These are phyloP conservation scores for Nettapus auritus DNA, from an alignment of 2,113 vertebrate genomes.

Conservation along the genomic window DNA sequence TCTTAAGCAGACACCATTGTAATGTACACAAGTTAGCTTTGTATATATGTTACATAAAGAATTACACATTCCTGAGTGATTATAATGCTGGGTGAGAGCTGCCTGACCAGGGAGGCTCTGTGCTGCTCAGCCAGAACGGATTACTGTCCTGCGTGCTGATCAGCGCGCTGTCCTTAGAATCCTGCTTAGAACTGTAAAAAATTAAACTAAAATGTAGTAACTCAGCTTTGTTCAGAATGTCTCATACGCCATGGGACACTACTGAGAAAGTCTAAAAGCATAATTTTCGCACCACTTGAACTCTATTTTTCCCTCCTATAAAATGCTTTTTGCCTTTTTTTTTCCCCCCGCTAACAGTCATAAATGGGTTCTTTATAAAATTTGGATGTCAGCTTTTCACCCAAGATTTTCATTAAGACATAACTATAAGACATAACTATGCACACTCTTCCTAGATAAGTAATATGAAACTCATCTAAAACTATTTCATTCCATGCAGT, in stretches of 20 bases:
- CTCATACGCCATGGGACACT: not conserved
- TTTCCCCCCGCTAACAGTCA: not conserved
- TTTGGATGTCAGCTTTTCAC: not conserved
- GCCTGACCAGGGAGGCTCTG: not conserved
- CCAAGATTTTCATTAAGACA: not conserved
- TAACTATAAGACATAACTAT: not conserved
- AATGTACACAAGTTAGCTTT: not conserved
- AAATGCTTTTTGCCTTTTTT: not conserved
- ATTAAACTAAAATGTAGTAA: not conserved
- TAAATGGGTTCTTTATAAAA: not conserved
- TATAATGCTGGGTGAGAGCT: not conserved
- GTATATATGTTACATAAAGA: not conserved
- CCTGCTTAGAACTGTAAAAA: not conserved
- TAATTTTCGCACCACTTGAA: not conserved
- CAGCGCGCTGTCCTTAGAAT: not conserved
- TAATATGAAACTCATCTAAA: not conserved
- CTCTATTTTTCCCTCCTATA: not conserved
- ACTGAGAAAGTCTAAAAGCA: not conserved
- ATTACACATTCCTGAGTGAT: not conserved
- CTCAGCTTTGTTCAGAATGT: not conserved
- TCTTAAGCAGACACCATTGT: not conserved
- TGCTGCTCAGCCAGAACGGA: not conserved
- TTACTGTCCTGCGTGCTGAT: not conserved
- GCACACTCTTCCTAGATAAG: not conserved
- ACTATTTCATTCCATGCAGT: not conserved